These are phyloP conservation scores for Chironomus tepperi DNA, from an alignment of 1,140 invertebrate species.

Conservation along the genomic window DNA sequence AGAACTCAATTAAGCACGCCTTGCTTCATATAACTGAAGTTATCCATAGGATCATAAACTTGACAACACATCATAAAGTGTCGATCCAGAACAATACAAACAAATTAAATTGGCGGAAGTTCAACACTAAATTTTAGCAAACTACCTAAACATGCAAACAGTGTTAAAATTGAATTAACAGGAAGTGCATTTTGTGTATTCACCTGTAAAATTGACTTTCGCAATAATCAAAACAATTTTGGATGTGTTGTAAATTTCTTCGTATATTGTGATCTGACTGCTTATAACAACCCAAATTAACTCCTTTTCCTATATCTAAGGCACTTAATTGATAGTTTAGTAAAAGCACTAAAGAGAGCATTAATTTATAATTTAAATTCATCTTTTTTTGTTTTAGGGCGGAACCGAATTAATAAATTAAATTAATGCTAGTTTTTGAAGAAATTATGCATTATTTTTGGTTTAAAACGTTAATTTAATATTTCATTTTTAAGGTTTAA, in stretches of 20 bases:
- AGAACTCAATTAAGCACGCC: no score
- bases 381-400: neutral
- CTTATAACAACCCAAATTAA: neutral
- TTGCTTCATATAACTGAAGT: no score
- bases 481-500: no score
- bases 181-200: neutral
- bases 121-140: neutral
- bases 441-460: neutral
- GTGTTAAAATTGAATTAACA: neutral
- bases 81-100: no score
- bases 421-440: neutral
- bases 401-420: neutral
- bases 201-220: slow-evolving; percentile 11
- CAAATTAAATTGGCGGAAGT: no score
- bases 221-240: slow-evolving; percentile 20
- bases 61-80: no score
- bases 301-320: neutral
- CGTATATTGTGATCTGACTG: neutral
- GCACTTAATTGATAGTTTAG: neutral
- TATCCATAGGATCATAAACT: no score
- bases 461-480: no score
- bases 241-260: neutral
- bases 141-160: neutral
- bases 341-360: neutral
- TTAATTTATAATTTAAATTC: neutral